phyloP scores from a whole-genome alignment of 2,797 vertebrate species.

The Phoebastria nigripes region DNA sequence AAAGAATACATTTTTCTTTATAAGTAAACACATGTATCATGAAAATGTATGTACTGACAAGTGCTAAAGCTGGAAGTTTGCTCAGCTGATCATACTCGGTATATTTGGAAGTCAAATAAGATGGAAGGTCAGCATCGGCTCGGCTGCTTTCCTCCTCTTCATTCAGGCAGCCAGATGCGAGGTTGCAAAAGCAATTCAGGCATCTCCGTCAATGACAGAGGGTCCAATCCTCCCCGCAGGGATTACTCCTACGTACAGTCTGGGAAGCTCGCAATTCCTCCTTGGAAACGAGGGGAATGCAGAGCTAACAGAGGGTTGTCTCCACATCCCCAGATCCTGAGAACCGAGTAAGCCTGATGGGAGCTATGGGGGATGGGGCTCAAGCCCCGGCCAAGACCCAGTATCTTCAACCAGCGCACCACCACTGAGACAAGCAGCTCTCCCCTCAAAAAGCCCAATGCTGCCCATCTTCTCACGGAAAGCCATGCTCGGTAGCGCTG shows the following conservation, averaged over 20 bases:
- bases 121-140: conserved; percentile 1
- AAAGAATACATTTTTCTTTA: neutral
- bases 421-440: neutral
- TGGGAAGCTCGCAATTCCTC: conserved; percentile 51
- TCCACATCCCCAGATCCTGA: neutral
- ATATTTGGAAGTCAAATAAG: conserved; percentile 29
- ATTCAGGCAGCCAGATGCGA: conserved; percentile 47
- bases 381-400: neutral
- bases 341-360: neutral
- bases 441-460: neutral
- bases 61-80: conserved; percentile 15
- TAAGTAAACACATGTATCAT: neutral
- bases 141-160: conserved; percentile 31
- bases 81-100: neutral
- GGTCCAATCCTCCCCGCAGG: conserved; percentile 21
- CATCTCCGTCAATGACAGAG: conserved; percentile 55
- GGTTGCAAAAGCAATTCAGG: conserved; percentile 55
- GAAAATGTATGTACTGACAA: conserved; percentile 15
- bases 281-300: conserved; percentile 38
- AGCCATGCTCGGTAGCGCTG: neutral
- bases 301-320: conserved; percentile 27
- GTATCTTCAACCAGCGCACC: neutral
- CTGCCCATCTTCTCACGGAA: neutral
- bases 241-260: conserved; percentile 58
- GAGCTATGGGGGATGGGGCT: neutral